Conservation (phyloP, 2,888 invertebrate species). For the Xanthia icteritia region DNA sequence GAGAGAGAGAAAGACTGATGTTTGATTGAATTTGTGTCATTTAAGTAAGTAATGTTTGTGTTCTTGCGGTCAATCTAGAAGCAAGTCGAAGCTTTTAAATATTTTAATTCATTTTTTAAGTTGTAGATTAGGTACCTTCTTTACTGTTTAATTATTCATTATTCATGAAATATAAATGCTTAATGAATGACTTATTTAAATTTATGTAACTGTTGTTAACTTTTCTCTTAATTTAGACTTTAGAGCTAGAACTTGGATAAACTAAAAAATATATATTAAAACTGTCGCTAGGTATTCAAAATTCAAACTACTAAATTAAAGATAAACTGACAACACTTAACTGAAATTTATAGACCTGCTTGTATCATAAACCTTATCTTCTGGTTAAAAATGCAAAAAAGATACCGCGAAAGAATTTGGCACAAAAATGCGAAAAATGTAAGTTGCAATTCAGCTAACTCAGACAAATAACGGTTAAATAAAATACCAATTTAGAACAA, state of each 20-base stretch:
- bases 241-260: not conserved
- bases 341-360: not conserved
- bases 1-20: not conserved
- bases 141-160: no score
- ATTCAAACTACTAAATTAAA: not conserved
- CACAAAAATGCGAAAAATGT: conserved; percentile 29
- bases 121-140: not conserved
- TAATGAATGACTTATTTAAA: no score
- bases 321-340: not conserved
- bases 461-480: conserved; percentile 36
- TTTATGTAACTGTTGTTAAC: not conserved
- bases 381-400: not conserved
- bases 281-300: not conserved
- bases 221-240: not conserved
- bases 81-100: not conserved
- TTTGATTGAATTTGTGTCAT: not conserved
- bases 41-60: not conserved
- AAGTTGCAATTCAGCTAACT: conserved; percentile 1
- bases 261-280: not conserved
- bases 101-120: no score
- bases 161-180: not conserved
- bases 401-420: not conserved
- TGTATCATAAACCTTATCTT: not conserved
- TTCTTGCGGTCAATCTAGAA: not conserved
- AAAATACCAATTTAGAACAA: conserved; percentile 17